Base-by-base conservation (phyloP, 2,888 invertebrate genomes). In the Pseudoips prasinana region DNA sequence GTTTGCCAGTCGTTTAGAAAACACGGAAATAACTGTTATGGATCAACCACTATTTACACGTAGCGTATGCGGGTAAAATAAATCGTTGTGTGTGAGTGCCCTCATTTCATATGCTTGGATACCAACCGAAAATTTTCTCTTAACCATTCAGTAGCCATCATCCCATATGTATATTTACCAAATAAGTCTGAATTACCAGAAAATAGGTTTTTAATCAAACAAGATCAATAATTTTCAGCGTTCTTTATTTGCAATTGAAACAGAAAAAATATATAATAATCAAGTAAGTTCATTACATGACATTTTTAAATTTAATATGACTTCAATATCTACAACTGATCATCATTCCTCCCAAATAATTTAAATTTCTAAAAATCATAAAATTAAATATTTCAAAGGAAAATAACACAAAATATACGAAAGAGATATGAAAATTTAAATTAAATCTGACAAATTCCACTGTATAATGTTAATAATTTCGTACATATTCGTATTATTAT, bases 241-340 rank as follows among this genome's bases (percentile, higher is more conserved):
- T 56, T 20, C 39, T 55, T 55, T 55, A 44, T 39, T 54, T 55
- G 55, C 57, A 53, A 53, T 46, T 41, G 39, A 55, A 55, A 49
- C 53, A 46, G 33, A 51, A 53, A 52, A 48, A 46, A 14, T 39
- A 52, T 43, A 14, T 14, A 14, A 14, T 14, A 14, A 14, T 14
- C 2, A 14, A 20, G 20, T 5, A 2, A 20, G 7, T 20, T 20
- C n/a, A 20, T 20, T 20, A 20, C 49, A 57, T 46, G 53, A 55
- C 30, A 49, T 49, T 49, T 44, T 53, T 26, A 57, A 50, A 57
- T 55, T 53, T 55, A 55, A 57, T 57, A 55, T 57, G 55, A 55
- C 55, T 55, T 43, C 46, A 55, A 52, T 46, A 35, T 47, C 34
- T 41, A 39, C 35, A 35, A 41, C 22, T 38, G 41, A 48, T 42